Conservation (phyloP, 30 jellyfish, hydroid and myxozoan species). For the Euphysa ruthae region DNA sequence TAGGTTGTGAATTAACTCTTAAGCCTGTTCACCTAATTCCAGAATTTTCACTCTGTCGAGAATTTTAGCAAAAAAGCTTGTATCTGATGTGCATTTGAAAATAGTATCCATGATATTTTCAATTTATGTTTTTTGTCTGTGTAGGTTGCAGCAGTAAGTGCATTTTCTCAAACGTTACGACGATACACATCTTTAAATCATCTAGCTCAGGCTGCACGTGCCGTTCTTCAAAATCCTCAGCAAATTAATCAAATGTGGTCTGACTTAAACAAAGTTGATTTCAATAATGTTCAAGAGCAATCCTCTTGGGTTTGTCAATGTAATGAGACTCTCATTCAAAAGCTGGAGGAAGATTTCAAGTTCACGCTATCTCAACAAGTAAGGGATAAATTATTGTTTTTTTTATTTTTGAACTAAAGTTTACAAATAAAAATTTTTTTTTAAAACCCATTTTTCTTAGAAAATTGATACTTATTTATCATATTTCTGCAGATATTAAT, state of each 20-base stretch:
- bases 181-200: constrained; percentile 93
- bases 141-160: constrained; percentile 96
- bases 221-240: constrained; percentile 90
- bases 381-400: no score
- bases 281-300: constrained; percentile 94
- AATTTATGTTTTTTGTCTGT: neutral
- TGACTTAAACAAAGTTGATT: constrained; percentile 84
- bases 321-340: constrained; percentile 66
- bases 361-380: constrained; percentile 94
- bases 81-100: no score
- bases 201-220: constrained; percentile 97
- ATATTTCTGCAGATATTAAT: no score
- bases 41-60: neutral
- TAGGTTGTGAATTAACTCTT: no score
- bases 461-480: no score
- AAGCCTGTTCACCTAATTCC: neutral
- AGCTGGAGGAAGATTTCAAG: constrained; percentile 84
- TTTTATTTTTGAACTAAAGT: no score
- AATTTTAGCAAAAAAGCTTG: neutral
- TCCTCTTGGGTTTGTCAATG: constrained; percentile 99
- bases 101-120: no score
- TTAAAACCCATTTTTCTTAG: no score
- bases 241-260: constrained; percentile 96
- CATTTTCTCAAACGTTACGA: constrained; percentile 93
- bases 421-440: no score